Evolutionary conservation across 2,888 invertebrate species (phyloP), one percentile per base, ranked within the genome.

Genomic region (Trichogramma evanescens): DNA sequence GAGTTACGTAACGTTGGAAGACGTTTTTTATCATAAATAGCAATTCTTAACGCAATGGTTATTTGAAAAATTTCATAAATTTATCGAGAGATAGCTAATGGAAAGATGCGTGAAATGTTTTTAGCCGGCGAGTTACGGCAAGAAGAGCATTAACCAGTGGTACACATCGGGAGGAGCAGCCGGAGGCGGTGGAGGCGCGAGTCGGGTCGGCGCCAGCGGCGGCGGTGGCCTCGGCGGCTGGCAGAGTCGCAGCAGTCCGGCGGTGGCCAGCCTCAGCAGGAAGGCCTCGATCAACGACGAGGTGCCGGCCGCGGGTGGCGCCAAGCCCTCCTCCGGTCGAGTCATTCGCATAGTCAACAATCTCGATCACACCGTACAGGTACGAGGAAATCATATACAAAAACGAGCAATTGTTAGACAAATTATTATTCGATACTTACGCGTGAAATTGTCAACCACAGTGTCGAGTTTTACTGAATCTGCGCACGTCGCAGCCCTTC

Each of bases 281-380:
- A 92, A 92, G 80, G 88, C 90, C 68, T 90, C 91, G 65, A 88
- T 91, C 69, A 89, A 87, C 66, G 92, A 92, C 79, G 87, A 89
- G 57, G 87, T 86, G 53, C 88, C 90, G 57, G 86, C 87, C 2
- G 85, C 87, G 1, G 85, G 86, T 62, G 84, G 80, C 78, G 82
- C 79, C 67, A 91, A 91, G 72, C 89, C 91, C 8, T 86, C 88
- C 69, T 90, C 91, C 63, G 90, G 93, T 54, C 83, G 92, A 69
- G 90, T 94, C 69, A 93, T 96, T 75, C 84, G 95, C 69, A 93
- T 96, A 74, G 91, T 95, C 74, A 95, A 95, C 79, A 94, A 94
- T 78, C 87, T 90, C 83, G 91, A 94, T 79, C 93, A 94, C 77
- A 89, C 92, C 46, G 89, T 93, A 70, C 92, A 93, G 86, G 26